Base-by-base conservation (phyloP, 2,797 vertebrate species). In the Bradypus variegatus region DNA sequence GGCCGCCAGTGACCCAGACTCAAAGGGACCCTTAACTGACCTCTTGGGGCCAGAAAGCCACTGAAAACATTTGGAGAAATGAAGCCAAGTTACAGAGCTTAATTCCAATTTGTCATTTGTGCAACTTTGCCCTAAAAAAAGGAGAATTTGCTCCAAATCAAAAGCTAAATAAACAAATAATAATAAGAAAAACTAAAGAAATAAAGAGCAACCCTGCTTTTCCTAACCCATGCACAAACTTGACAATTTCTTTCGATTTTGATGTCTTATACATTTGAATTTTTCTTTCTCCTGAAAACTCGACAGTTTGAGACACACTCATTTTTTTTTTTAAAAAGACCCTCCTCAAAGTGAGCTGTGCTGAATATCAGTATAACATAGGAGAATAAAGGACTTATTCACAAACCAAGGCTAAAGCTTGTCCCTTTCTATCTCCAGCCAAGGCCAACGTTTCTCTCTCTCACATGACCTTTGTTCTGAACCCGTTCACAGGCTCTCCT, bases 1-100 rank as follows among this genome's bases (percentile, higher is more conserved):
- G 41, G 55, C 27, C 18, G 23, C 41, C 4, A 0, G 1, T 9
- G 67, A 50, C 76, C 10, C 12, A 31, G 41, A 10, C 15, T 23
- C 60, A 2, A 6, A 6, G 53, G 4, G n/a, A 14, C 8, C 53
- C 65, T 55, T 53, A 65, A 41, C n/a, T 13, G 69, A 4, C 58
- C 53, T 36, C 83, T 3, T 1, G 3, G 31, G 53, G 19, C 36
- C 19, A 1, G 21, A n/a, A 18, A 31, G 5, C 29, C 48, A 38
- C 7, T 9, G 55, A 62, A 73, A 50, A 19, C 33, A 41, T 41
- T 58, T 33, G 78, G 70, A 73, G 72, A 82, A 82, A 82, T 7
- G 8, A 10, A 48, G 79, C 29, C 12, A 3, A 18, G n/a, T 16
- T 15, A 6, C 0, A 0, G 50, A 31, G 62, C 29, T 69, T 60